Evolutionary conservation across 1,140 invertebrate species (phyloP).

Genomic region (Eulimnadia texana): DNA sequence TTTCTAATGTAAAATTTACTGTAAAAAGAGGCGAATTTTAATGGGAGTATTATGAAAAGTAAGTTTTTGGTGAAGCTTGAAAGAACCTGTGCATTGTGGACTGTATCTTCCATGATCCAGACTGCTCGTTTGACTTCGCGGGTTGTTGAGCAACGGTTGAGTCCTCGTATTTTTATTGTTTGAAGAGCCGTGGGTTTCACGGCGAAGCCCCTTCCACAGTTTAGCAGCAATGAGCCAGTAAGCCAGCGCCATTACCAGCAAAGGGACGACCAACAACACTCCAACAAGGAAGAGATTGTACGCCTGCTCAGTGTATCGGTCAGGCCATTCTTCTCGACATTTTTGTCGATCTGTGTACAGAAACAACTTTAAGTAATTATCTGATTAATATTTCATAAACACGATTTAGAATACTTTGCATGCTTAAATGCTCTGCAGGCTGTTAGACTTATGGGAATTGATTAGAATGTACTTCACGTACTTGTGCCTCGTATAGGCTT

Average conservation of each 20-base stretch:
- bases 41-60: neutral
- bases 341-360: slow-evolving; percentile 35
- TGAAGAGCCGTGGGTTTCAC: slow-evolving; percentile 1
- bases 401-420: too few relatives aligned
- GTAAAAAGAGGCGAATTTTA: too few relatives aligned
- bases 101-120: neutral
- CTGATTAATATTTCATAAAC: too few relatives aligned
- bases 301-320: slow-evolving; percentile 40
- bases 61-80: neutral
- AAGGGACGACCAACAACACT: slow-evolving; percentile 51
- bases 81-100: neutral
- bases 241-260: slow-evolving; percentile 56
- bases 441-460: too few relatives aligned
- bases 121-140: neutral
- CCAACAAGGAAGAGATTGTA: slow-evolving; percentile 62
- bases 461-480: slow-evolving; percentile 19
- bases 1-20: too few relatives aligned
- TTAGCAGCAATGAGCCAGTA: slow-evolving; percentile 49
- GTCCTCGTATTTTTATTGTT: neutral
- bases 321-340: slow-evolving; percentile 57
- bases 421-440: too few relatives aligned
- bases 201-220: slow-evolving; percentile 30
- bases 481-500: slow-evolving; percentile 34
- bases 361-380: too few relatives aligned
- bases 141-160: neutral